Base-by-base conservation (phyloP, 2,113 vertebrate genomes). In the Kryptolebias marmoratus region DNA sequence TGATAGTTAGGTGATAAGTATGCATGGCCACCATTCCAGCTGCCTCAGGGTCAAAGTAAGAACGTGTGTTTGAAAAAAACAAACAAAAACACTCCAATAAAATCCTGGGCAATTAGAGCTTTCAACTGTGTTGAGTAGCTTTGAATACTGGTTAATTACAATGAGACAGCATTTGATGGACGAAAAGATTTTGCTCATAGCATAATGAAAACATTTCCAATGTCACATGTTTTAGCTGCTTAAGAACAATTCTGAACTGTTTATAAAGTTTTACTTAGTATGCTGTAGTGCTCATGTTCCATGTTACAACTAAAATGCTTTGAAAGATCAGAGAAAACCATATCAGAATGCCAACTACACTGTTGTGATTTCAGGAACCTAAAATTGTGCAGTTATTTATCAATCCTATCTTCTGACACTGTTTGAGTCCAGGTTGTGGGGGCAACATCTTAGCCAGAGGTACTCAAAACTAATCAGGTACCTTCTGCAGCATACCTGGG, bases 1-100 rank as follows among this genome's bases (percentile, higher is more conserved):
- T 87, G 85, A 94, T 93, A 82, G 75, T 60, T 79, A 83, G 77
- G 73, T 76, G 90, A 88, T 88, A 88, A 89, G 91, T 77, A 81
- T 79, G 62, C 57, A 81, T 57, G 55, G 45, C 75, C 79, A 66
- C 73, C 54, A 60, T 83, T 83, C 89, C 85, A 90, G 79, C 73
- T 84, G 69, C 79, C 71, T 86, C 75, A 77, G 77, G 89, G 83
- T 87, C 81, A 62, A 64, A 73, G 71, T 55, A 57, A 56, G 32
- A 63, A 82, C 12, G 2, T 52, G 54, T 64, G 42, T 42, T 42
- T 6, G 9, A 53, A 61, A 59, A 30, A 58, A 5, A 39, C 73
- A 48, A 16, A 53, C 4, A 11, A 9, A 13, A 22, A 22, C 22
- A 22, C 22, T 22, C 22, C 47, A 15, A 48, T 42, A 42, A 48